phyloP scores from a whole-genome alignment of 2,888 invertebrate species.

The Nezara viridula region DNA sequence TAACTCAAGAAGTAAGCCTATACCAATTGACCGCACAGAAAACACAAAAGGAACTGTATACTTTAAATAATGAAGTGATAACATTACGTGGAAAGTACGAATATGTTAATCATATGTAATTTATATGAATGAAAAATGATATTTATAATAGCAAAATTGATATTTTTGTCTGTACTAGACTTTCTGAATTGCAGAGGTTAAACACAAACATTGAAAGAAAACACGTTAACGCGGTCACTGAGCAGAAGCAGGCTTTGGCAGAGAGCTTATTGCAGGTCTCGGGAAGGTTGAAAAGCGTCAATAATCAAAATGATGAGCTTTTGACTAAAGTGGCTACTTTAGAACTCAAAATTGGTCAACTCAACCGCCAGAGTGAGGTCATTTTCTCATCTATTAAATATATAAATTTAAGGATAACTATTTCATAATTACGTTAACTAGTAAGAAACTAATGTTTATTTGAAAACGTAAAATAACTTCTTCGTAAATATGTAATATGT shows the following conservation, averaged over 20 bases:
- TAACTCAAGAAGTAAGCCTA: conserved; percentile 46
- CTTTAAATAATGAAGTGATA: conserved; percentile 37
- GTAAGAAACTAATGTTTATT: background rate
- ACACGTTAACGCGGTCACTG: background rate
- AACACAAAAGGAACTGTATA: conserved; percentile 26
- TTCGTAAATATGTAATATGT: background rate
- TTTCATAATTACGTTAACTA: background rate
- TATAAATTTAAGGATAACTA: no score
- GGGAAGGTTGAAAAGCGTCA: conserved; percentile 3
- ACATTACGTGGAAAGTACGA: conserved; percentile 49
- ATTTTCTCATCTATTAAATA: background rate
- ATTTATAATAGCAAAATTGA: conserved; percentile 11
- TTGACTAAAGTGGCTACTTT: background rate
- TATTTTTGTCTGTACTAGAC: conserved; percentile 49
- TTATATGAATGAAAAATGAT: no score
- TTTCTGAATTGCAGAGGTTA: conserved; percentile 52
- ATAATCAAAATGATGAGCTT: conserved; percentile 40
- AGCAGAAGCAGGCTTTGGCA: conserved; percentile 9
- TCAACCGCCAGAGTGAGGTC: background rate
- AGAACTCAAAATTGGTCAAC: conserved; percentile 3
- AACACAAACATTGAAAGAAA: conserved; percentile 36
- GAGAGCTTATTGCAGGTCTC: background rate
- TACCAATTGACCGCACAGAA: conserved; percentile 16
- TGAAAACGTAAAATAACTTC: background rate
- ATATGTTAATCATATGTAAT: background rate